Conservation (phyloP, 2,888 invertebrate species). For the Merodon equestris region DNA sequence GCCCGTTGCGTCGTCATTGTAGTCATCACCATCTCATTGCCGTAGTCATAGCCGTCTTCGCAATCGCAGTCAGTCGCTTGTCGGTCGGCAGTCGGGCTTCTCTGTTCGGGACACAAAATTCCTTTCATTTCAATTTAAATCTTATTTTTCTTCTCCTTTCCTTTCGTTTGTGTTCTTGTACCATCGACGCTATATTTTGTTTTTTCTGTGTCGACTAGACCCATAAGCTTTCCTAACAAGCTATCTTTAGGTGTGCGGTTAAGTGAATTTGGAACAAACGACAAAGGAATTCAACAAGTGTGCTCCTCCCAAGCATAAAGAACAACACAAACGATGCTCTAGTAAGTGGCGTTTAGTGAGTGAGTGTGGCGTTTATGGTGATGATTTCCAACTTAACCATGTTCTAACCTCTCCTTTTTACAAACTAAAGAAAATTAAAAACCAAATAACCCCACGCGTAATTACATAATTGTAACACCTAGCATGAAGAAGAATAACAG, state of each 20-base stretch:
- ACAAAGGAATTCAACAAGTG: conserved; percentile 42
- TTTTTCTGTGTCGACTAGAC: conserved; percentile 23
- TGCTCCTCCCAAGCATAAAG: background rate
- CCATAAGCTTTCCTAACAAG: no score
- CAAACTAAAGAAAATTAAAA: background rate
- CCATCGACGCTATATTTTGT: background rate
- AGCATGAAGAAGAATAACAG: conserved; percentile 10
- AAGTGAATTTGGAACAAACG: conserved; percentile 34
- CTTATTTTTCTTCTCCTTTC: background rate
- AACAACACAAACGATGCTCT: conserved; percentile 46
- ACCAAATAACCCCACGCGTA: conserved; percentile 20
- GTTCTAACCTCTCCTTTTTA: conserved; percentile 32
- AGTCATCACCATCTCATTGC: conserved; percentile 18
- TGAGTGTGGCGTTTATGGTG: conserved; percentile 9
- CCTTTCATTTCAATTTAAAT: background rate
- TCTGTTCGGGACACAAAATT: conserved; percentile 38
- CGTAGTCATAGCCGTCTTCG: background rate
- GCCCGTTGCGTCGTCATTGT: conserved; percentile 22
- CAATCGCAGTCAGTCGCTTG: background rate
- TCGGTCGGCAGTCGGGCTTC: conserved; percentile 22
- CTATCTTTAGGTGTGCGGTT: conserved; percentile 31
- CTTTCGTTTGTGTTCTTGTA: no score
- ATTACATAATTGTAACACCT: conserved; percentile 55
- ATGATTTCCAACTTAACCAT: conserved; percentile 16
- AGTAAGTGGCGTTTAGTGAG: conserved; percentile 48